phyloP scores from a whole-genome alignment of 1,140 invertebrate genomes.

The Aphis gossypii region DNA sequence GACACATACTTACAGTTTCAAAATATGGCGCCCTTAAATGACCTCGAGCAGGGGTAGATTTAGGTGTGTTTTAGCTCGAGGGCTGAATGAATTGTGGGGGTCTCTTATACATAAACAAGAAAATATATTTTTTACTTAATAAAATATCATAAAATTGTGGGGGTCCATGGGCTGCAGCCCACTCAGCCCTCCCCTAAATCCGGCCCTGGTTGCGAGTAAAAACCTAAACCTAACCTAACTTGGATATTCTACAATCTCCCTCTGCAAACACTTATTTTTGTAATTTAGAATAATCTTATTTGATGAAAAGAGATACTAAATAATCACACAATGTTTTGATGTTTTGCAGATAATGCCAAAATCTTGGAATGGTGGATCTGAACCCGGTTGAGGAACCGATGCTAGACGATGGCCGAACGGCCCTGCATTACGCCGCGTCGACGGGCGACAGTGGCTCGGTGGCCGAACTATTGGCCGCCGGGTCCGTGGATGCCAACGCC shows the following conservation, averaged over 20 bases:
- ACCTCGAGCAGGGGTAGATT: too few species aligned
- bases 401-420: slow-evolving; percentile 42
- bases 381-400: slow-evolving; percentile 49
- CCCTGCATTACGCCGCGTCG: slow-evolving; percentile 48
- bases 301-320: background rate
- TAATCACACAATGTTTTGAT: background rate
- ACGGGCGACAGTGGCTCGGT: slow-evolving; percentile 28
- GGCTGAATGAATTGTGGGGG: too few species aligned
- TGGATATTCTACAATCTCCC: background rate
- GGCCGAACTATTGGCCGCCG: background rate
- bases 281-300: background rate
- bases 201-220: background rate
- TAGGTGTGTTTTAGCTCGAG: too few species aligned
- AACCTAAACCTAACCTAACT: background rate
- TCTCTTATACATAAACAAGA: too few species aligned
- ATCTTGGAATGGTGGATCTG: slow-evolving; percentile 56
- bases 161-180: too few species aligned
- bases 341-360: slow-evolving; percentile 45
- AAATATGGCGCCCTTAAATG: too few species aligned
- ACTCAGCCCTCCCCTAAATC: too few species aligned
- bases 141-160: too few species aligned
- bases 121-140: too few species aligned
- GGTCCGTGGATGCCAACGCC: slow-evolving; percentile 28
- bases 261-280: background rate
- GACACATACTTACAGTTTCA: background rate